Conservation (phyloP, 1,140 invertebrate species). For the Apis florea region DNA sequence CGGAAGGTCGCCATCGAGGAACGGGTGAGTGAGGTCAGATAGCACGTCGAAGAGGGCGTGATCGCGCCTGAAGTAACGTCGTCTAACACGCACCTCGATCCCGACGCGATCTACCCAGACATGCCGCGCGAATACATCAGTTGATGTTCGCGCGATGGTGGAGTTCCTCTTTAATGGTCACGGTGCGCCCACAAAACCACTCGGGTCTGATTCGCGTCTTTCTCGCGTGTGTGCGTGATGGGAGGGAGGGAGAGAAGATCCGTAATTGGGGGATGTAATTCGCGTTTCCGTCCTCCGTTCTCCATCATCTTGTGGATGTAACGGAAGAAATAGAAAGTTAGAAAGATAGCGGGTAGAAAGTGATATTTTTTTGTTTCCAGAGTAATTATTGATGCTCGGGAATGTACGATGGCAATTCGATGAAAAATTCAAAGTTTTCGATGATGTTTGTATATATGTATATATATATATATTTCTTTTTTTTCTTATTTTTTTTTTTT, state of each 20-base stretch:
- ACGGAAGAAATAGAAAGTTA: neutral
- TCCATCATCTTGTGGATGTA: too few relatives aligned
- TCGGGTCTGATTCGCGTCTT: conserved; percentile 65
- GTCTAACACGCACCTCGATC: conserved; percentile 66
- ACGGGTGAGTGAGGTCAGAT: conserved; percentile 84
- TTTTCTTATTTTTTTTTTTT: too few relatives aligned
- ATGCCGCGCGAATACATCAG: conserved; percentile 73
- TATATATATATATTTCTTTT: too few relatives aligned
- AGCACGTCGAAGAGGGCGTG: conserved; percentile 64
- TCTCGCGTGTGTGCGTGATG: neutral
- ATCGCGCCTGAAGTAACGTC: conserved; percentile 52
- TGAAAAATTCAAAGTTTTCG: neutral
- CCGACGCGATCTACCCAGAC: conserved; percentile 71
- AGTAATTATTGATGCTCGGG: neutral
- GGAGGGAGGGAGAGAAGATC: neutral
- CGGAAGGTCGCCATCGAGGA: conserved; percentile 94
- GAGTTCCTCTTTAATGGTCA: conserved; percentile 75
- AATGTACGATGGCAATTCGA: neutral
- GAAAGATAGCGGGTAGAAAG: neutral
- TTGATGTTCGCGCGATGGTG: conserved; percentile 72
- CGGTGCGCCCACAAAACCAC: conserved; percentile 64
- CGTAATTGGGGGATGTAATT: too few relatives aligned
- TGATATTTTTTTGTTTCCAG: conserved; percentile 10
- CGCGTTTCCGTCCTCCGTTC: neutral
- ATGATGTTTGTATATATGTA: too few relatives aligned